A percentile compares a stretch with the other conserved stretches of the same genome.
Evolutionary conservation across 2,113 vertebrate genomes (phyloP).

Genomic region (Urocolius indicus): DNA sequence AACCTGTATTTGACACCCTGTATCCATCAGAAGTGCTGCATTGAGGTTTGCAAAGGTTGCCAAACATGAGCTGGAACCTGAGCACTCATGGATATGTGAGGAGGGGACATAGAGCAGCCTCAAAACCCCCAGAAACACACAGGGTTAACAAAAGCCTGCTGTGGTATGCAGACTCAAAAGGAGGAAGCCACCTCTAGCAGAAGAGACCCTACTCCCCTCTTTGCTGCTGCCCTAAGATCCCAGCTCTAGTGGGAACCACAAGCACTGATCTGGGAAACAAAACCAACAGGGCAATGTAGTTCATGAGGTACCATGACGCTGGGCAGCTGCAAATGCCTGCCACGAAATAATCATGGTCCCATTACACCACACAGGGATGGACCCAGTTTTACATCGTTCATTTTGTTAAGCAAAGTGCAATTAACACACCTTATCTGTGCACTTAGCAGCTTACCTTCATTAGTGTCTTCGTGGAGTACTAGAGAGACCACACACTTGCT

Average conservation of each 20-base stretch:
- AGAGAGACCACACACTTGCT: not conserved
- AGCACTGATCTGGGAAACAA: not conserved
- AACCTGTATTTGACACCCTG: not conserved
- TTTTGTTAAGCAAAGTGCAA: not conserved
- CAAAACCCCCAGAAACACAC: not conserved
- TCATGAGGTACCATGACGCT: not conserved
- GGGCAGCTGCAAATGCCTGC: not conserved
- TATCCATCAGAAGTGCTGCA: not conserved
- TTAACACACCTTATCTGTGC: not conserved
- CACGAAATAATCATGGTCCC: not conserved
- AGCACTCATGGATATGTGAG: not conserved
- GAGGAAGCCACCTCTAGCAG: not conserved
- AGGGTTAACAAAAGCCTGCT: not conserved
- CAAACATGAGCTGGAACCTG: not conserved
- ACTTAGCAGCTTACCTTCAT: fast-evolving
- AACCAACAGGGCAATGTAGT: not conserved
- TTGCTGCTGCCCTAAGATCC: not conserved
- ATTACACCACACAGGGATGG: not conserved
- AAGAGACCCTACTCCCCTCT: not conserved
- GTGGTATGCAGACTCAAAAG: fast-evolving
- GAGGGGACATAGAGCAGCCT: not conserved
- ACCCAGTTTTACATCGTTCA: not conserved
- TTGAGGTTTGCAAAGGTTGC: not conserved
- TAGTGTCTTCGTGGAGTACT: not conserved
- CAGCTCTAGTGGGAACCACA: not conserved